Base-by-base conservation (phyloP, 2,888 invertebrate species). In the Cephonodes hylas region DNA sequence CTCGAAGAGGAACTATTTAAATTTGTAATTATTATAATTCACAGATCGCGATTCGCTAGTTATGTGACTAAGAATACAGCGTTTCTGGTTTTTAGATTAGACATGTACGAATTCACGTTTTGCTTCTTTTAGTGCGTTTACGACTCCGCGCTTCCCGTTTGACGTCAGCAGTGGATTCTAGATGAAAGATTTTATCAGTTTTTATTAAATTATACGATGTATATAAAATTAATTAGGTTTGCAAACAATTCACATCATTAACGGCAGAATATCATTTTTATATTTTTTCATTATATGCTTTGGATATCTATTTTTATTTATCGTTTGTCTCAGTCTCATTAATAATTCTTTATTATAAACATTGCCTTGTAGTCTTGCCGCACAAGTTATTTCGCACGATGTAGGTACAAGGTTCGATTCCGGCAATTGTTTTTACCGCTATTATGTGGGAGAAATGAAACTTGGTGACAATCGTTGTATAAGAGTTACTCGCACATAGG, bases 141-240 rank as follows among this genome's bases (percentile, higher is more conserved):
- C 64, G 62, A 66, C 44, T 67, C 68, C 64, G 68, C 62, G 67
- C 69, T 73, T 71, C 62, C 63, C 63, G 62, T 60, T 72, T 74
- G 76, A 75, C 72, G 75, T 74, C 71, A 73, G 46, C 59, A 22
- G 64, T 63, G 56, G 63, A 62, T 65, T 64, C 59, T 57, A 8
- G 6, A 48, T 15, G 15, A 48, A 48, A 48, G 27, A 48, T 48
- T 7, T 48, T 48, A 48, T 48, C 15, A 15, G 18, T 10, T 18
- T 53, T 31, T n/a, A n/a, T 31, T 31, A 31, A 53, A 53, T 18
- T 53, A 31, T 53, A 53, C 18, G 8, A 53, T 27, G 48, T 53
- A 27, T 31, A 53, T 18, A 1, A 53, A 18, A 18, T 53, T 31
- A 27, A 27, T 27, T 18, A 27, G 27, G 31, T 53, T 53, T 53